Base-by-base conservation (phyloP, 1,140 invertebrate genomes). In the Bicyclus anynana region DNA sequence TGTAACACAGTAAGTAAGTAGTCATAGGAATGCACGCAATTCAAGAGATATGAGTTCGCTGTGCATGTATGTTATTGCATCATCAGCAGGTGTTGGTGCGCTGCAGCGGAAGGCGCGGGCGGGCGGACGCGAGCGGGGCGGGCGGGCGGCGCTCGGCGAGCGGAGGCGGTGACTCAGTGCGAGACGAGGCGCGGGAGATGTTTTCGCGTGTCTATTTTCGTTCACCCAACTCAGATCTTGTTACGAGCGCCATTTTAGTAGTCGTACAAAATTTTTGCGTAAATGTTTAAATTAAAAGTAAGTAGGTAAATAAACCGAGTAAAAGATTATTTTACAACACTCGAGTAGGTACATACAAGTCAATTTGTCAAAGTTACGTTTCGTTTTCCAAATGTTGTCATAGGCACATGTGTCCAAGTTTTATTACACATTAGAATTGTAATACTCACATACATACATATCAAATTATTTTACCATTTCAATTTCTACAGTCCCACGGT, bases 201-300 rank as follows among this genome's bases (percentile, higher is more conserved):
- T 80, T 75, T 69, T 72, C 70, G 67, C 68, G 51, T 65, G 65
- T 65, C 77, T 84, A 84, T 84, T 84, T 84, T 77, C 60, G 72
- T 73, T 53, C 47, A 40, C 67, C 56, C 51, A 59, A 60, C 67
- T 81, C 72, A 74, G 71, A 82, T 86, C 79, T 80, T 80, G 65
- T 86, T 86, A 80, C 83, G 69, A 65, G 68, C 62, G 57, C 79
- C 77, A 75, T 83, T 83, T 85, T 80, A 33, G 78, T 78, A 60
- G 59, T 64, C 20, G 35, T 40, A 16, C 16, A 17, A 13, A 17
- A 16, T 2, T 52, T 14, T 52, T 14, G 42, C 53, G 27, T 29
- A 29, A 35, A 38, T 42, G 29, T 48, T 37, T 44, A 49, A 23
- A 23, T 37, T 44, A 49, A 23, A 23, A 23, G 7, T 23, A 23